Evolutionary conservation across 1,140 invertebrate genomes (phyloP).

Genomic region (Paralvinella palmiformis): DNA sequence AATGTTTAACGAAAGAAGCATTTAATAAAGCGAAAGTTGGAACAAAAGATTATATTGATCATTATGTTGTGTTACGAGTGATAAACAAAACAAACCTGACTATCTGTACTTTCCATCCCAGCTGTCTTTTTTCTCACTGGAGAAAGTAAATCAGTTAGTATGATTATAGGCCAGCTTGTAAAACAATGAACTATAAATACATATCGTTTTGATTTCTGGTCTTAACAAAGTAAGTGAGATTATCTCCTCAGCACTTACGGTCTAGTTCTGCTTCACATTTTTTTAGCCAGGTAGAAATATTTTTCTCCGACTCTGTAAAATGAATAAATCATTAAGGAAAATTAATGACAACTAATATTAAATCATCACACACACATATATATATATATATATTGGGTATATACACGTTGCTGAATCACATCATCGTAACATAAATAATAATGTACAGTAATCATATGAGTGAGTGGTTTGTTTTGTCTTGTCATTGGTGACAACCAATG

Average conservation of each 20-base stretch:
- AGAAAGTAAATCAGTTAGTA: not conserved
- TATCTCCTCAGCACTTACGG: not conserved
- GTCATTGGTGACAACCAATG: not conserved
- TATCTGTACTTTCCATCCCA: not conserved
- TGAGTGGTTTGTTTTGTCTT: not conserved
- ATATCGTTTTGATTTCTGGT: no score
- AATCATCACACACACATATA: not conserved
- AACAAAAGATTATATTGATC: no score
- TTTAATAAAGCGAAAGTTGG: not conserved
- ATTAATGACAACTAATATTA: not conserved
- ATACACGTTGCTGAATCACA: not conserved
- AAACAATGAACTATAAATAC: not conserved
- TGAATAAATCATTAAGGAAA: not conserved
- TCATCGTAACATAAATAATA: not conserved
- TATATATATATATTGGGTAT: not conserved
- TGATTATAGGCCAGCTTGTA: not conserved
- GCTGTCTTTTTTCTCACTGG: not conserved
- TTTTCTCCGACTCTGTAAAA: not conserved
- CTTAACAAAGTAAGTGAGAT: not conserved
- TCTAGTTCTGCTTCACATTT: conserved; percentile 9
- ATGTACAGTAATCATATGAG: not conserved
- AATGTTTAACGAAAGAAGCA: not conserved
- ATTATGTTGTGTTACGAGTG: not conserved
- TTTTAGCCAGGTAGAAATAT: not conserved
- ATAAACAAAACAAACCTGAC: not conserved